Evolutionary conservation across 2,888 invertebrate genomes (phyloP).

Genomic region (Lymantria dispar): DNA sequence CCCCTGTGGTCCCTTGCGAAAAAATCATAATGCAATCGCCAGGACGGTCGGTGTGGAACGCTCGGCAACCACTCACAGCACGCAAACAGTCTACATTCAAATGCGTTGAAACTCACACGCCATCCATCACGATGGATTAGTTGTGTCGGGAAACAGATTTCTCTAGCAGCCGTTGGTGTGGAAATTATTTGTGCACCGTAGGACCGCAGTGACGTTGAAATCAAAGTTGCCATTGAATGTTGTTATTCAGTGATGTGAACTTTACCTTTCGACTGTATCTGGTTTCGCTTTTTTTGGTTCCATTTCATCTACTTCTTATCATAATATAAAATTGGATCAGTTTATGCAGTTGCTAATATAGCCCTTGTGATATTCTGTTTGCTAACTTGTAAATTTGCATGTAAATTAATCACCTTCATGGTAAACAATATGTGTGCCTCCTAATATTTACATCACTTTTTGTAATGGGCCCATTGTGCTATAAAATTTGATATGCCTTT

Average conservation of each 20-base stretch:
- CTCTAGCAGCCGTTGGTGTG: slow-evolving; percentile 62
- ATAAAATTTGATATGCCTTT: not conserved
- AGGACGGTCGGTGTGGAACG: slow-evolving; percentile 80
- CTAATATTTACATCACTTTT: not conserved
- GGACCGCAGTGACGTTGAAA: slow-evolving; percentile 42
- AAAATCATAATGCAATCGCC: slow-evolving; percentile 81
- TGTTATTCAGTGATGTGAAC: slow-evolving; percentile 73
- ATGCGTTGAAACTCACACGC: slow-evolving; percentile 80
- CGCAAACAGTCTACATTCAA: slow-evolving; percentile 79
- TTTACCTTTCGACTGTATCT: slow-evolving; percentile 39
- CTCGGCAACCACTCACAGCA: slow-evolving; percentile 69
- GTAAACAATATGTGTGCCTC: slow-evolving; percentile 5
- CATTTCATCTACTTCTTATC: slow-evolving; percentile 10
- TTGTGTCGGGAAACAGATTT: slow-evolving; percentile 74
- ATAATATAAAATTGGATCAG: not conserved
- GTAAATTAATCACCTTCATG: slow-evolving; percentile 1
- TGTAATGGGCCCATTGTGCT: not conserved
- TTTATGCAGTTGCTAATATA: not conserved
- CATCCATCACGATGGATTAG: slow-evolving; percentile 77
- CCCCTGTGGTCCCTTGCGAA: slow-evolving; percentile 79
- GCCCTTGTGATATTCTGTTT: slow-evolving; percentile 12
- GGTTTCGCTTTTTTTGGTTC: slow-evolving; percentile 20
- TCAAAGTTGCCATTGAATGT: slow-evolving; percentile 72
- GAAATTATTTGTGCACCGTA: slow-evolving; percentile 49
- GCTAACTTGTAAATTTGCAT: not conserved